A percentile compares a stretch with the other conserved stretches of the same genome.
phyloP scores from a whole-genome alignment of 2,113 vertebrate genomes.

The Ceyx cyanopectus region DNA sequence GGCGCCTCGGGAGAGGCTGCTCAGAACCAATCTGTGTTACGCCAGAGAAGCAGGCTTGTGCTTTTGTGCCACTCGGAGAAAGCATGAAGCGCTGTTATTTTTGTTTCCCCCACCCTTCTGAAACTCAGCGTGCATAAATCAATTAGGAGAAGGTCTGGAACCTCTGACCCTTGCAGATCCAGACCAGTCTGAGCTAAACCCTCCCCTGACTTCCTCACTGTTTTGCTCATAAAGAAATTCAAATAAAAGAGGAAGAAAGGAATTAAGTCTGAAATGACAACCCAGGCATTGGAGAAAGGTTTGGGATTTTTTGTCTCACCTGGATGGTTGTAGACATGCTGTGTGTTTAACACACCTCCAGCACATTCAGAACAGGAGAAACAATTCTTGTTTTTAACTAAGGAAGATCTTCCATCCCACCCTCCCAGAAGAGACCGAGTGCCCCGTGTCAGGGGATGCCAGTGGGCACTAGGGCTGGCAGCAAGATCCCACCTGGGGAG shows the following conservation, averaged over 20 bases:
- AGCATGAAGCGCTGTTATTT: background rate
- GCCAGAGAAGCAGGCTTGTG: conserved; percentile 26
- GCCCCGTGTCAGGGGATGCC: fast-evolving
- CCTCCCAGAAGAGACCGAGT: background rate
- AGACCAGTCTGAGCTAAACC: background rate
- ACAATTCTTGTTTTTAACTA: background rate
- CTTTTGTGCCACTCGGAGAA: conserved; percentile 32
- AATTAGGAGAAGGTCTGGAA: conserved; percentile 20
- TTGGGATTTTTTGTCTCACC: background rate
- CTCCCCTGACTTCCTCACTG: background rate
- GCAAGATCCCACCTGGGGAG: background rate
- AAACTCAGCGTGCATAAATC: conserved; percentile 28
- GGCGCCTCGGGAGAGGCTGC: conserved; percentile 55
- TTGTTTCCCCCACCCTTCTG: background rate
- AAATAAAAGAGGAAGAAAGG: background rate
- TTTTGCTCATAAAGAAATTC: background rate
- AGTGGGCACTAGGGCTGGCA: background rate
- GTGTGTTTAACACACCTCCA: background rate
- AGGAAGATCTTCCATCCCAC: background rate
- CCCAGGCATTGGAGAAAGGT: background rate
- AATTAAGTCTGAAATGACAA: background rate
- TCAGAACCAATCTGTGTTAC: conserved; percentile 63
- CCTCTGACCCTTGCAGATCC: background rate
- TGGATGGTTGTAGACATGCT: background rate
- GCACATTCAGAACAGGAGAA: background rate